Evolutionary conservation across 2,113 vertebrate species (phyloP), one percentile per base, ranked within the genome.

Genomic region (Axis porcinus): DNA sequence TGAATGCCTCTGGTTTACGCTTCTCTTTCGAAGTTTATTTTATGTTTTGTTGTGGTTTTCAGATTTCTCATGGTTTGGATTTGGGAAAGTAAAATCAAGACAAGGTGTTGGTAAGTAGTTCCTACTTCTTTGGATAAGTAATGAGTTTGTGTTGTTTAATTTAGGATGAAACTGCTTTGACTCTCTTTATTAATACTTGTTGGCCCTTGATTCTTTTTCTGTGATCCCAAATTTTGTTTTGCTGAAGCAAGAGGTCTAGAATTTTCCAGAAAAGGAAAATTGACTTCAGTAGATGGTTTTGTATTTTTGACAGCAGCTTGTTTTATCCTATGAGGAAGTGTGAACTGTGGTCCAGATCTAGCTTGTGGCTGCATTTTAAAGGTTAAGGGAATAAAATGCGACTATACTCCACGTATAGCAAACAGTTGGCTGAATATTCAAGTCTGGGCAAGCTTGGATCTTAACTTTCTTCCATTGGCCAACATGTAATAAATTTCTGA

Each of bases 21-120:
- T 93, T 94, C 96, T 94, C 64, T 90, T 87, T 95, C 94, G 4
- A 96, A 96, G 82, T 6, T 23, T 97, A 89, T 2, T 15, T 97
- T 98, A 95, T 98, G 78, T 96, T 95, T 94, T 97, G 94, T 95
- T 97, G 85, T 96, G 97, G 95, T 97, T 98, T 98, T 97, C 84
- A 90, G 88, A 91, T 97, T 98, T 98, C 95, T 96, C 84, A 79
- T 97, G 94, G 98, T 97, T 74, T 58, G 93, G 92, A 97, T 98
- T 98, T 98, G 97, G 96, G 97, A 98, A 98, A 97, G 1, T 57
- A 96, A 98, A 98, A 98, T 97, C 97, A 98, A 97, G 98, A 98
- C 95, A 97, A 98, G 91, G 96, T 98, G 95, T 98, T 95, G 97
- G 95, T 98, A 94, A 96, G 85, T 96, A 97, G 97, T 98, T 98